A percentile compares a stretch with the other conserved stretches of the same genome.
Conservation (phyloP, 1,140 invertebrate species). For the Drosophila kepulauana region DNA sequence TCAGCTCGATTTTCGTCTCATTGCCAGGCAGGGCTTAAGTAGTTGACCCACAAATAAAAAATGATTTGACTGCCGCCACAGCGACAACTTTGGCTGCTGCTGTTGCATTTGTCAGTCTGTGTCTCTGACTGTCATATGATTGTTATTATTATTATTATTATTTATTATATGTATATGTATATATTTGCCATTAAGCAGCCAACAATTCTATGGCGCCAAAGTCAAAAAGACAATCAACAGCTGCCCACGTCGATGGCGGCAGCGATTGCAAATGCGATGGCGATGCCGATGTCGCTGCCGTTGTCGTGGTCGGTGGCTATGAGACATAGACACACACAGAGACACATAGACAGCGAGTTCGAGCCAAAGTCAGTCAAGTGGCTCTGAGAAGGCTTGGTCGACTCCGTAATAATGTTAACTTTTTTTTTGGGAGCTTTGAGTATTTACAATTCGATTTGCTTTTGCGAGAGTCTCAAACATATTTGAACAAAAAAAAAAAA, state of each 20-base stretch:
- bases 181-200: conserved; percentile 67
- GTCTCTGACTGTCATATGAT: conserved; percentile 54
- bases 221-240: conserved; percentile 81
- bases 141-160: conserved; percentile 61
- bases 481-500: conserved; percentile 24
- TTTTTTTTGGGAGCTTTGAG: conserved; percentile 35
- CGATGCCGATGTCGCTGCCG: neutral
- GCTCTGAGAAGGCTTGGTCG: conserved; percentile 68
- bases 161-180: conserved; percentile 25
- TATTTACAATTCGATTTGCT: conserved; percentile 79
- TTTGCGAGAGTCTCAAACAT: conserved; percentile 60
- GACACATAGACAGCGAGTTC: conserved; percentile 6
- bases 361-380: conserved; percentile 72
- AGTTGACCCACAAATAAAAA: conserved; percentile 77
- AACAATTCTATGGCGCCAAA: conserved; percentile 75
- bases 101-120: conserved; percentile 49
- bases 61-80: conserved; percentile 49
- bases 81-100: neutral
- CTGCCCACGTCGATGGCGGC: conserved; percentile 70
- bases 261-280: conserved; percentile 30
- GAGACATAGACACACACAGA: conserved; percentile 2
- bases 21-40: conserved; percentile 36
- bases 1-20: conserved; percentile 27
- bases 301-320: no score
- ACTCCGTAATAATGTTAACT: conserved; percentile 42